Evolutionary conservation across 1,140 invertebrate species (phyloP).

Genomic region (Halesus radiatus): DNA sequence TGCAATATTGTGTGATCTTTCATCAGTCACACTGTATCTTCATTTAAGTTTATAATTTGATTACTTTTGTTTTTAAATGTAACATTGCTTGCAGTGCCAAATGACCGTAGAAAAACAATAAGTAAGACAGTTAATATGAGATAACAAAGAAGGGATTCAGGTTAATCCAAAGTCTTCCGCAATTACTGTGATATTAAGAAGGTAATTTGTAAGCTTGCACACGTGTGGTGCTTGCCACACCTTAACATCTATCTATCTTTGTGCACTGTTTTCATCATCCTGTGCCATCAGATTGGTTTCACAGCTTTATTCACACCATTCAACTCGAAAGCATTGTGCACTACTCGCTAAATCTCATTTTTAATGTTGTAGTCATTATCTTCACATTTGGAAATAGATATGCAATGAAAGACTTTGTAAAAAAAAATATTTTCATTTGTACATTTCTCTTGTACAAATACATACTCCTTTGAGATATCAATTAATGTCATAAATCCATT

Average conservation of each 20-base stretch:
- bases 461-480: too few species aligned
- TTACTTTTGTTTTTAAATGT: background rate
- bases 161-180: slow-evolving; percentile 40
- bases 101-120: slow-evolving; percentile 34
- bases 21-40: too few species aligned
- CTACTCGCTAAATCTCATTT: background rate
- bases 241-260: background rate
- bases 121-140: slow-evolving; percentile 30
- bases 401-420: too few species aligned
- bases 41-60: background rate
- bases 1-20: too few species aligned
- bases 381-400: too few species aligned
- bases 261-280: slow-evolving; percentile 1
- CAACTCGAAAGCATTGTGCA: background rate
- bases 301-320: background rate
- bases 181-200: slow-evolving; percentile 27
- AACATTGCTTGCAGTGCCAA: slow-evolving; percentile 43
- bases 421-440: too few species aligned
- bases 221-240: slow-evolving; percentile 1
- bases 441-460: too few species aligned
- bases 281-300: background rate
- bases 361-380: too few species aligned
- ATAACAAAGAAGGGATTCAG: slow-evolving; percentile 46
- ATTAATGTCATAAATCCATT: too few species aligned
- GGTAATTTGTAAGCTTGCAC: slow-evolving; percentile 7